Percentiles rank a stretch among this genome's conserved stretches.
Conservation (phyloP, 2,888 invertebrate genomes). For the Kryphioiulus occultus region DNA sequence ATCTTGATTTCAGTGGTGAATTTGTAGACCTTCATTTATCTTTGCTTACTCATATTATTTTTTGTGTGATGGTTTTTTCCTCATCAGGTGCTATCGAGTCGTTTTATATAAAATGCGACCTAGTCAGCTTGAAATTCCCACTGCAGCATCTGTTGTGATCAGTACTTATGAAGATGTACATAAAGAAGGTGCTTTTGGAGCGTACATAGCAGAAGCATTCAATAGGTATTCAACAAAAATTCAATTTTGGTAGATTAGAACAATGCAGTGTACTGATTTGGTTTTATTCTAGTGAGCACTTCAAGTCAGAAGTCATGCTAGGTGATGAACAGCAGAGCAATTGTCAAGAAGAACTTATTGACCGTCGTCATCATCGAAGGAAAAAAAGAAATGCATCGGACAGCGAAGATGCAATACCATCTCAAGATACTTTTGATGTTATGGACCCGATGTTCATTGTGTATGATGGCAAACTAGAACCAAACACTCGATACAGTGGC, state of each 20-base stretch:
- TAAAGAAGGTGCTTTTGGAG: slow-evolving; percentile 72
- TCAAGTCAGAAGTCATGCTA: slow-evolving; percentile 51
- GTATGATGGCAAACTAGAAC: slow-evolving; percentile 77
- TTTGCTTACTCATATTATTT: too few relatives aligned
- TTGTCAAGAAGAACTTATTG: slow-evolving; percentile 46
- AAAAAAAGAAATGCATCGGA: background rate
- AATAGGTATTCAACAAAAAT: slow-evolving; percentile 68
- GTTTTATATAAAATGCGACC: slow-evolving; percentile 56
- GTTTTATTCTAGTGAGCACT: slow-evolving; percentile 48
- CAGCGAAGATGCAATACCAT: background rate
- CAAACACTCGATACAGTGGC: slow-evolving; percentile 81
- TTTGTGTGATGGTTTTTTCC: background rate
- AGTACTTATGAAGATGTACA: slow-evolving; percentile 79
- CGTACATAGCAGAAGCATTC: slow-evolving; percentile 86
- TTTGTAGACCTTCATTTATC: too few relatives aligned
- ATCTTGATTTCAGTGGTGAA: too few relatives aligned
- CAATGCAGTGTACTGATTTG: slow-evolving; percentile 60
- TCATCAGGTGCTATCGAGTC: slow-evolving; percentile 56
- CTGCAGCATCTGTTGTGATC: slow-evolving; percentile 68
- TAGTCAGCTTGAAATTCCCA: slow-evolving; percentile 55
- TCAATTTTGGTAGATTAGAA: background rate
- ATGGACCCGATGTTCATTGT: slow-evolving; percentile 41
- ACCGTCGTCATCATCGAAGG: background rate
- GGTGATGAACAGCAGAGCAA: slow-evolving; percentile 53
- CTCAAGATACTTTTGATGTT: slow-evolving; percentile 10